Conservation (phyloP, 2,113 vertebrate genomes). For the Manacus vitellinus region DNA sequence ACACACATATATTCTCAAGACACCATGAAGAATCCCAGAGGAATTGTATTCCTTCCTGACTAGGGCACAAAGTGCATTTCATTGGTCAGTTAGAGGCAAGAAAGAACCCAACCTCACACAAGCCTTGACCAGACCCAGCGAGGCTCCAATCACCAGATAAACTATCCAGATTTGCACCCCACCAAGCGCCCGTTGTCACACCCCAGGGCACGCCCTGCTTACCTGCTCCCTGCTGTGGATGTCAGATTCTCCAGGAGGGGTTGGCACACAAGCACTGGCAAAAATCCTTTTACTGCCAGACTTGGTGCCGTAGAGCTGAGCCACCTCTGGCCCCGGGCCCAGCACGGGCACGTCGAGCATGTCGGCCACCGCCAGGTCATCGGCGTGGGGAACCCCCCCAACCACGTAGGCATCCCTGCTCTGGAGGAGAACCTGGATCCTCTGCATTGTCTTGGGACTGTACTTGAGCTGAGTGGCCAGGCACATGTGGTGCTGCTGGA, state of each 20-base stretch:
- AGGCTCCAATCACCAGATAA: not conserved
- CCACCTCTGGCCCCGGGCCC: constrained; percentile 81
- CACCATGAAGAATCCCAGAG: not conserved
- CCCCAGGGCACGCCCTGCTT: not conserved
- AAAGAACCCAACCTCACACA: not conserved
- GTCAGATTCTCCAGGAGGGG: constrained; percentile 80
- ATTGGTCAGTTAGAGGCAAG: not conserved
- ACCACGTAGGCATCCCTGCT: constrained; percentile 83
- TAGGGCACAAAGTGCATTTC: not conserved
- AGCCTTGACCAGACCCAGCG: not conserved
- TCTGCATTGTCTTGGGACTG: constrained; percentile 84
- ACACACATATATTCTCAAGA: not conserved
- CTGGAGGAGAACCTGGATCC: constrained; percentile 79
- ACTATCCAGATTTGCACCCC: no score
- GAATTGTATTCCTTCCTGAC: not conserved
- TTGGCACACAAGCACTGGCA: constrained; percentile 69
- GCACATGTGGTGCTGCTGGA: constrained; percentile 84
- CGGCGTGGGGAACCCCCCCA: constrained; percentile 78
- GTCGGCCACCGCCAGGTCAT: constrained; percentile 88
- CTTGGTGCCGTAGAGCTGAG: constrained; percentile 83
- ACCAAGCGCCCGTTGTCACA: no score
- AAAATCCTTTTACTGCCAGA: constrained; percentile 85
- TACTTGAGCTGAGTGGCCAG: constrained; percentile 87
- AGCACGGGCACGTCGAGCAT: constrained; percentile 83
- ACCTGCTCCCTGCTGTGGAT: constrained; percentile 84